phyloP scores from a whole-genome alignment of 2,888 invertebrate species.

The Lithophane socia region DNA sequence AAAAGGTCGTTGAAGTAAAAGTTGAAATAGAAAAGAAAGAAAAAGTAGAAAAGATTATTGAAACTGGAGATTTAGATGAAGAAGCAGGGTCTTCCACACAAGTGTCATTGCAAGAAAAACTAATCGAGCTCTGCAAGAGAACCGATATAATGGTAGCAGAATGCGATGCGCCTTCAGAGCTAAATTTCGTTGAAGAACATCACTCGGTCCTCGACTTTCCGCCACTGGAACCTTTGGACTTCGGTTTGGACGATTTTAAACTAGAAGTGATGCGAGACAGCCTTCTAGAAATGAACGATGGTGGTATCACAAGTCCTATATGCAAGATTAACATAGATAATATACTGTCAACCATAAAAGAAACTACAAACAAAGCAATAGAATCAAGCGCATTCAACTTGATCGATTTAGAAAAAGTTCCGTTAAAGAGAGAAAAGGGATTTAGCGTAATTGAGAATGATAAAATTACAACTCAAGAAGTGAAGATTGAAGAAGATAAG shows the following conservation, averaged over 20 bases:
- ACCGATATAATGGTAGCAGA: slow-evolving; percentile 88
- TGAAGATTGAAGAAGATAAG: slow-evolving; percentile 84
- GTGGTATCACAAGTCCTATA: slow-evolving; percentile 83
- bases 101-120: slow-evolving; percentile 83
- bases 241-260: slow-evolving; percentile 86
- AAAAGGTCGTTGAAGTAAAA: slow-evolving; percentile 67
- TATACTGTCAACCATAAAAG: slow-evolving; percentile 85
- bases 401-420: slow-evolving; percentile 85
- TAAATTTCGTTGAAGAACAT: slow-evolving; percentile 87
- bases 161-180: slow-evolving; percentile 85
- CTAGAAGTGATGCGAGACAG: slow-evolving; percentile 87
- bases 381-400: slow-evolving; percentile 85
- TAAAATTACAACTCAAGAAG: slow-evolving; percentile 84
- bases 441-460: slow-evolving; percentile 85
- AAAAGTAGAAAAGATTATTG: slow-evolving; percentile 57
- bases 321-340: slow-evolving; percentile 88
- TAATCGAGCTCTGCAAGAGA: slow-evolving; percentile 85
- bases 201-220: slow-evolving; percentile 83
- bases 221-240: slow-evolving; percentile 83
- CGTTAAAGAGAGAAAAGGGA: slow-evolving; percentile 82
- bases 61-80: slow-evolving; percentile 62
- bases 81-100: slow-evolving; percentile 71
- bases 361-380: slow-evolving; percentile 78
- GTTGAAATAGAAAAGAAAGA: slow-evolving; percentile 63
- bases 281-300: slow-evolving; percentile 81